Conservation (phyloP, 2,113 vertebrate genomes). For the Lutjanus erythropterus region DNA sequence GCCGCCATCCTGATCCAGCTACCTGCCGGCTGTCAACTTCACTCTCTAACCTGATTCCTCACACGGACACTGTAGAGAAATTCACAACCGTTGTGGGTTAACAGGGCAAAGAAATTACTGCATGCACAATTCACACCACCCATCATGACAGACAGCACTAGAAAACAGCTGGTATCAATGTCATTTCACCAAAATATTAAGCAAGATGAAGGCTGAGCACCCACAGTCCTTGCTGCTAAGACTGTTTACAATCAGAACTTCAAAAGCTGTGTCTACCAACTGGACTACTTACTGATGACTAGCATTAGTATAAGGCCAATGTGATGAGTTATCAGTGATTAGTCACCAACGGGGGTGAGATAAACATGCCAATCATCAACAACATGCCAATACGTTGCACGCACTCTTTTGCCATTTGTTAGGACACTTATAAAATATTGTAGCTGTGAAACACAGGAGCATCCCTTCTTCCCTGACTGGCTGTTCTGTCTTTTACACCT, state of each 20-base stretch:
- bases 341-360: conserved; percentile 11
- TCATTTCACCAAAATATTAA: neutral
- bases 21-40: conserved; percentile 35
- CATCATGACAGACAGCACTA: neutral
- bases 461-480: neutral
- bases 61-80: conserved; percentile 58
- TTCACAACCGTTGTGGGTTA: neutral
- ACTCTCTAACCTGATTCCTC: conserved; percentile 34
- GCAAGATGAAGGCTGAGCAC: neutral
- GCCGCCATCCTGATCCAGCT: conserved; percentile 85
- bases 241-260: neutral
- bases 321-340: conserved; percentile 11
- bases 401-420: neutral
- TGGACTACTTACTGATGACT: neutral
- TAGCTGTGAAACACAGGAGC: neutral
- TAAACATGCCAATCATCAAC: neutral
- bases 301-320: neutral
- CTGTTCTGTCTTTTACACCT: neutral
- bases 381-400: neutral
- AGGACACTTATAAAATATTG: neutral
- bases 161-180: neutral
- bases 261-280: neutral
- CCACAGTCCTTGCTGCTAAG: neutral
- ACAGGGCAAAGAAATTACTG: neutral
- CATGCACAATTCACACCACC: neutral